Evolutionary conservation across 2,888 invertebrate genomes (phyloP).

Genomic region (Leptopilina myrica): DNA sequence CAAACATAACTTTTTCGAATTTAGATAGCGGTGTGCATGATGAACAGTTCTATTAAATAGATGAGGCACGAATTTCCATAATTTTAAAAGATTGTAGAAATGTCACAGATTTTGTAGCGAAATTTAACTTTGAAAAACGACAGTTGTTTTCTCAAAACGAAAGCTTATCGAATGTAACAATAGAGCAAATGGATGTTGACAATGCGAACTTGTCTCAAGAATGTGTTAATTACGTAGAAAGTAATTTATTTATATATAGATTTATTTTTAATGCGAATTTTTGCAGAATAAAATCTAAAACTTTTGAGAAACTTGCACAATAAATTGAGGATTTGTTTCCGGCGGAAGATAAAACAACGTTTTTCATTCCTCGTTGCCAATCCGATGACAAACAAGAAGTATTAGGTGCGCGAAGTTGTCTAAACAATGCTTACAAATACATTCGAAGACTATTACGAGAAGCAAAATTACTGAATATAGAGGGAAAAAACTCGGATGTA

Average conservation of each 20-base stretch:
- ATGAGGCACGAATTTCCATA: too few relatives aligned
- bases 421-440: neutral
- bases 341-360: conserved; percentile 1
- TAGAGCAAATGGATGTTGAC: neutral
- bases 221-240: neutral
- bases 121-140: too few relatives aligned
- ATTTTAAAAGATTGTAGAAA: too few relatives aligned
- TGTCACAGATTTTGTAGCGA: too few relatives aligned
- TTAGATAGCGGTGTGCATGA: too few relatives aligned
- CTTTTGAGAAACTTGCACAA: conserved; percentile 1
- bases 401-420: neutral
- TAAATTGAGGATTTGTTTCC: conserved; percentile 2
- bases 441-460: neutral
- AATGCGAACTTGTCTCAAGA: neutral
- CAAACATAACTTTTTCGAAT: too few relatives aligned
- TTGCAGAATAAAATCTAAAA: neutral
- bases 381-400: neutral
- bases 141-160: neutral
- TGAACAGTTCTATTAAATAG: too few relatives aligned
- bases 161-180: too few relatives aligned
- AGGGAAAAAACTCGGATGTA: neutral
- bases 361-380: neutral
- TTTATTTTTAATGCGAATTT: neutral
- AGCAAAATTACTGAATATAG: neutral
- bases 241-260: neutral